A percentile compares a stretch with the other conserved stretches of the same genome.
These are phyloP conservation scores for Zonitis immaculata DNA, from an alignment of 2,888 invertebrate species.

Conservation along the genomic window DNA sequence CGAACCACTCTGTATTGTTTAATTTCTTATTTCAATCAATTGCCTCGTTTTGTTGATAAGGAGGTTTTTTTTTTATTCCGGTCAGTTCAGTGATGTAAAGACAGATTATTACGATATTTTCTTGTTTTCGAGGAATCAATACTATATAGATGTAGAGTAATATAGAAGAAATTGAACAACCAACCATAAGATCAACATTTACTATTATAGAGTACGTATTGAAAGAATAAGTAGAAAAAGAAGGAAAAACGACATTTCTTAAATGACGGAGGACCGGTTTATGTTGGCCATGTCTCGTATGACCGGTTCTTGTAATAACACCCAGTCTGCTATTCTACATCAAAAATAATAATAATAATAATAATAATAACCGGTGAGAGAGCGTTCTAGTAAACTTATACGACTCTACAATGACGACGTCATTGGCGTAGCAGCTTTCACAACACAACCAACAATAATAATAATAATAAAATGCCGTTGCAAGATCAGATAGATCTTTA, in stretches of 20 bases:
- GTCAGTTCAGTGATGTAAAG: not conserved
- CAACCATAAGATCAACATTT: no score
- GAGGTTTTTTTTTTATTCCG: no score
- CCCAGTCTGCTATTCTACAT: slow-evolving; percentile 19
- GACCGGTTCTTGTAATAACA: slow-evolving; percentile 29
- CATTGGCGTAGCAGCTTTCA: slow-evolving; percentile 25
- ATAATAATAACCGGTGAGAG: slow-evolving; percentile 2
- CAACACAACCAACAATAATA: no score
- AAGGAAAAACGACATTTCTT: not conserved
- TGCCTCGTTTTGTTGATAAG: no score
- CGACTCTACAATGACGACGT: no score
- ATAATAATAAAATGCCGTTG: slow-evolving; percentile 13
- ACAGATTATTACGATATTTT: not conserved
- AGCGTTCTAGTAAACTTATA: not conserved
- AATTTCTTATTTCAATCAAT: no score
- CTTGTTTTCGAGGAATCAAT: not conserved
- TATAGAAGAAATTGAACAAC: not conserved
- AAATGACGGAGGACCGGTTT: slow-evolving; percentile 24
- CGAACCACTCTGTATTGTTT: no score
- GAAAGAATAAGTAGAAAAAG: no score
- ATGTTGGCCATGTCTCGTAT: slow-evolving; percentile 17
- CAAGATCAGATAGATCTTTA: slow-evolving; percentile 13
- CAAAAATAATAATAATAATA: no score
- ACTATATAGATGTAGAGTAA: no score
- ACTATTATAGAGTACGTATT: no score